phyloP scores from a whole-genome alignment of 2,888 invertebrate species.

The Andrena chrysosceles region DNA sequence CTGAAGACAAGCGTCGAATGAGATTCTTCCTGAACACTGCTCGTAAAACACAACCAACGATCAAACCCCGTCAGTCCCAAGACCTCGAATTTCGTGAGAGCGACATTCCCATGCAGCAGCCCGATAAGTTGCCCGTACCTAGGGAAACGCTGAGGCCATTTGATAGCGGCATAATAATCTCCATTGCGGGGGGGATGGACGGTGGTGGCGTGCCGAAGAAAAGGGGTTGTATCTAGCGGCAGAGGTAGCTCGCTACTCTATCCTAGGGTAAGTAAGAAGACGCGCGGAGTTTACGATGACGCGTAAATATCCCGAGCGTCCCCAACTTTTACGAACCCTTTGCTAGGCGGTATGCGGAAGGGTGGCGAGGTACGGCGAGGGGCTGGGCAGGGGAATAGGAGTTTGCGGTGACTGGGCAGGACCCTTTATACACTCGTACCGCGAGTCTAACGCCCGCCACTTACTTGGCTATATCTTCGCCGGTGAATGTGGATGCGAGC shows the following conservation, averaged over 20 bases:
- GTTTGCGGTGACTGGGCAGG: slow-evolving; percentile 73
- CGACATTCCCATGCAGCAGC: background rate
- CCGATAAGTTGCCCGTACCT: background rate
- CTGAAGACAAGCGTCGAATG: too few relatives aligned
- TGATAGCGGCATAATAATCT: slow-evolving; percentile 55
- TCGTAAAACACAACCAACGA: too few relatives aligned
- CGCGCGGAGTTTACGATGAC: slow-evolving; percentile 79
- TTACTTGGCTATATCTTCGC: slow-evolving; percentile 72
- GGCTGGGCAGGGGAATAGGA: slow-evolving; percentile 62
- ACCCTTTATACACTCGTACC: slow-evolving; percentile 77
- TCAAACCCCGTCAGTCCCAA: too few relatives aligned
- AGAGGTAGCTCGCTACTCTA: slow-evolving; percentile 51
- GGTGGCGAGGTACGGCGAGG: slow-evolving; percentile 37
- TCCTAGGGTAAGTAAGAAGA: slow-evolving; percentile 76
- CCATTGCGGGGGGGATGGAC: slow-evolving; percentile 2
- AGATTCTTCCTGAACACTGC: too few relatives aligned
- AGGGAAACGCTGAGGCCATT: slow-evolving; percentile 27
- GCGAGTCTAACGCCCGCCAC: slow-evolving; percentile 72
- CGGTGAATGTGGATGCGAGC: slow-evolving; percentile 62
- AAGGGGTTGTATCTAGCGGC: slow-evolving; percentile 52
- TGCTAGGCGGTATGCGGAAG: slow-evolving; percentile 63
- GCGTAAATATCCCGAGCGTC: slow-evolving; percentile 82
- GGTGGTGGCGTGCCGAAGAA: slow-evolving; percentile 48
- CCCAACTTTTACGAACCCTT: slow-evolving; percentile 82
- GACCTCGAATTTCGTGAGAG: background rate